Evolutionary conservation across 2,888 invertebrate genomes (phyloP), one percentile per base, ranked within the genome.

Genomic region (Sinhomidia bicolor): DNA sequence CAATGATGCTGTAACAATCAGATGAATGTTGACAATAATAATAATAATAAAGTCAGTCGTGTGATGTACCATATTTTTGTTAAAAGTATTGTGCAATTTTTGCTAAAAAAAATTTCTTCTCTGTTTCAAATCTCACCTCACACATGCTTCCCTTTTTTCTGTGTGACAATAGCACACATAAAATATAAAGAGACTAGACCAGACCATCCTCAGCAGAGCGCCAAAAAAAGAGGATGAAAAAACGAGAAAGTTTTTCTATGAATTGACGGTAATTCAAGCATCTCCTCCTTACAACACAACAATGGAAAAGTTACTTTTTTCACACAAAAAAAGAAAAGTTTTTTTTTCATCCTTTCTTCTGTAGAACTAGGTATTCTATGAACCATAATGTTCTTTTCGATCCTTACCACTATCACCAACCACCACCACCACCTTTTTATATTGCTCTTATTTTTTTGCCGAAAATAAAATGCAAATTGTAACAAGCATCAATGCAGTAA

Each of bases 191-290:
- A 80, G n/a, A n/a, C 36, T 51, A 23, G 51, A 82, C 60, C 62
- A 65, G 20, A 51, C 32, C 26, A 74, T 1, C 29, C 14, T 14
- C 47, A 47, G 14, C 10, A 10, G 41, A 41, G 41, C 41, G 41
- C 41, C n/a, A n/a, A n/a, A n/a, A n/a, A 41, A 41, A 32, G 20
- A 51, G 44, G n/a, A 14, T 9, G 20, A 68, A 65, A 68, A 47
- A 47, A 65, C 82, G 82, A 82, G 82, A 82, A 82, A 82, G 82
- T 82, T 82, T 82, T 51, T 82, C 44, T 65, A 20, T 26, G 47
- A 74, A 82, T 82, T 82, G 51, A 51, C 20, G 14, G 32, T 68
- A 82, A 81, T 82, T 82, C 62, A 82, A 82, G 82, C 65, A 44
- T 51, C n/a, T 9, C 47, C 51, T 9, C 26, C 14, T n/a, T 32